Evolutionary conservation across 2,888 invertebrate species (phyloP), one percentile per base, ranked within the genome.

Genomic region (Aromia moschata): DNA sequence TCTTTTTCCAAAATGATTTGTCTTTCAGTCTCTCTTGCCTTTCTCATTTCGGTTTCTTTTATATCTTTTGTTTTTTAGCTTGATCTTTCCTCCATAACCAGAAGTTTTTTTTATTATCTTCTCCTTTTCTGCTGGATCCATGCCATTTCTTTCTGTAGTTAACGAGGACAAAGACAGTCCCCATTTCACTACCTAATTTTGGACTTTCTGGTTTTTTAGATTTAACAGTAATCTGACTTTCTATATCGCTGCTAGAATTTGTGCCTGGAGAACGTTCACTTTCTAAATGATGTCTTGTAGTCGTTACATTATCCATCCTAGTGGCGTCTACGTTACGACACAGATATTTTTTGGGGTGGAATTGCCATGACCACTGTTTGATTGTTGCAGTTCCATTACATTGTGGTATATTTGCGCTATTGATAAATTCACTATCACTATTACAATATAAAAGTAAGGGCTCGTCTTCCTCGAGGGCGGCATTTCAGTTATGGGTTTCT

Each of bases 81-180:
- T 72, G 69, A 1, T 77, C 68, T 63, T 81, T 80, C 49, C 72
- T 75, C 2, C 83, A 82, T 47, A 86, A 69, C 88, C 89, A 73
- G n/a, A n/a, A 15, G 59, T 64, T 38, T 68, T 70, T 18, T 73
- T 47, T 17, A 55, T 62, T 38, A 64, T 63, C 43, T 73, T 63
- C 58, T 68, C 68, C 14, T 70, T 72, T 41, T 61, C 64, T 0
- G 62, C 55, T 40, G 69, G 66, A 11, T 67, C 33, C n/a, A 36
- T 31, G 14, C 41, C 43, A 1, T 55, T 56, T 56, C 62, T 60
- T 2, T 51, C 15, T 9, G 64, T 67, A 20, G 53, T 51, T 18
- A 72, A 37, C 15, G 67, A 66, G 10, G 58, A 56, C 33, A 68
- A 44, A 2, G 71, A 71, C 12, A 70, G 60, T 31, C 60, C n/a